Conservation (phyloP, 92 coral and sea anemone species). For the Paragorgia papillata region DNA sequence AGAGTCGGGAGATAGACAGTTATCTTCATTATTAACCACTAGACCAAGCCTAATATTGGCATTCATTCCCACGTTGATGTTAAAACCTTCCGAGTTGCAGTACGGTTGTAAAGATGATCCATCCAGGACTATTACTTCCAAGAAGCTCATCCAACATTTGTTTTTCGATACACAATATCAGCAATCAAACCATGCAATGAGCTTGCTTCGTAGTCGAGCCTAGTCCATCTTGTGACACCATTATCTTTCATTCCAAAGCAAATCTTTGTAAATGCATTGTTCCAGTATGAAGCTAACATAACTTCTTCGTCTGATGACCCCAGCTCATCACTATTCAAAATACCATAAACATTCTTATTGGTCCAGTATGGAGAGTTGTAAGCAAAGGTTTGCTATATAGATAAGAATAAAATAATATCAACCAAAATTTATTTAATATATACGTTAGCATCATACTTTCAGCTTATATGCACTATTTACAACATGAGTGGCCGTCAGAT, state of each 20-base stretch:
- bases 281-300: no score
- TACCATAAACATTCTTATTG: no score
- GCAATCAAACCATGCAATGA: slow-evolving; percentile 15
- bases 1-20: no score
- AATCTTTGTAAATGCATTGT: no score
- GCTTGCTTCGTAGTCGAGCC: neutral
- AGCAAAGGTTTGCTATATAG: slow-evolving; percentile 6
- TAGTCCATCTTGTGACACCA: neutral
- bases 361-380: neutral
- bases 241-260: no score
- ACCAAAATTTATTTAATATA: no score
- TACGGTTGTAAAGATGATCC: neutral
- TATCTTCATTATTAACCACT: neutral
- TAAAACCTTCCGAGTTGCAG: slow-evolving; percentile 17
- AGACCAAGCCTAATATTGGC: neutral
- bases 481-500: no score
- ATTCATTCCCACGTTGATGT: neutral
- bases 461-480: no score
- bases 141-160: slow-evolving; percentile 3
- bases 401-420: neutral
- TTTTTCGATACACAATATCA: neutral
- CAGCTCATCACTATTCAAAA: neutral
- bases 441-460: no score
- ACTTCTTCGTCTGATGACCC: neutral
- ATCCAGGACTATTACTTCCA: neutral